Evolutionary conservation across 2,888 invertebrate species (phyloP).

Genomic region (Protonemura montana): DNA sequence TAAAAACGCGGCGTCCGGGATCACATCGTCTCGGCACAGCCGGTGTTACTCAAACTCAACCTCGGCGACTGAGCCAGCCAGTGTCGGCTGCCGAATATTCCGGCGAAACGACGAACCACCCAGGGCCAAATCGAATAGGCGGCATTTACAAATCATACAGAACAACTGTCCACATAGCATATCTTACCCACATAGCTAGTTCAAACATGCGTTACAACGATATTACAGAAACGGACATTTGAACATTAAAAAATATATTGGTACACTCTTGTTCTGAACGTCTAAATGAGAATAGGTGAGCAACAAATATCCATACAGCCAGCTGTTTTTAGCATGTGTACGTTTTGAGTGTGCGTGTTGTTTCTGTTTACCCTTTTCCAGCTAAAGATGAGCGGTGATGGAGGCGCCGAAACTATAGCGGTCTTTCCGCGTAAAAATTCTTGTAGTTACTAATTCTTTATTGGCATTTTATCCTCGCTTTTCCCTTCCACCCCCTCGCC

Average conservation of each 20-base stretch:
- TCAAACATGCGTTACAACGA: too few relatives aligned
- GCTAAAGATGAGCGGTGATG: not conserved
- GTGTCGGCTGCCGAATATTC: not conserved
- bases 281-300: too few relatives aligned
- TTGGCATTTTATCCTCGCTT: constrained; percentile 69
- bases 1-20: not conserved
- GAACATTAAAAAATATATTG: too few relatives aligned
- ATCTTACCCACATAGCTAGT: too few relatives aligned
- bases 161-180: not conserved
- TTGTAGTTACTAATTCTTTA: constrained; percentile 55
- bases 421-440: not conserved
- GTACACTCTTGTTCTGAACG: too few relatives aligned
- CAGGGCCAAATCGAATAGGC: not conserved
- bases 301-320: not conserved
- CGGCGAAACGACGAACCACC: not conserved
- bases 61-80: not conserved
- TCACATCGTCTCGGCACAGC: not conserved
- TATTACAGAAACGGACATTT: too few relatives aligned
- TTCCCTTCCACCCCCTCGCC: not conserved
- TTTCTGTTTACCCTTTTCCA: not conserved
- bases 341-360: not conserved
- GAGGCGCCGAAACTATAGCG: constrained; percentile 41
- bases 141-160: not conserved
- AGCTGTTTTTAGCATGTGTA: not conserved
- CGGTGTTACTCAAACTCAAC: not conserved